A percentile compares a stretch with the other conserved stretches of the same genome.
Evolutionary conservation across 2,113 vertebrate genomes (phyloP).

Genomic region (Herpetotheres cachinnans): DNA sequence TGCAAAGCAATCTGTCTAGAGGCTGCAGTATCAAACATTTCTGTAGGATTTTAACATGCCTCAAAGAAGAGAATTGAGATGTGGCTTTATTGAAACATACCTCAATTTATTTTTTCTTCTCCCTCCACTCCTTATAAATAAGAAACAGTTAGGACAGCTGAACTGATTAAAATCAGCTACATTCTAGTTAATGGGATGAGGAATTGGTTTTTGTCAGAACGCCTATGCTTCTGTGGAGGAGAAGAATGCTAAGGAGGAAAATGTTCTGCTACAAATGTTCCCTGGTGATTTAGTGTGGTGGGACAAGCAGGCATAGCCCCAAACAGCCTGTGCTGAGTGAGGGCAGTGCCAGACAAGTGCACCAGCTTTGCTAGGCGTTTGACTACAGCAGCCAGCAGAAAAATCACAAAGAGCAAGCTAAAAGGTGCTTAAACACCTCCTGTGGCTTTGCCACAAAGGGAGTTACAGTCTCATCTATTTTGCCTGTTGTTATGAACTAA

Average conservation of each 20-base stretch:
- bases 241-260: background rate
- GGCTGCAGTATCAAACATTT: fast-evolving
- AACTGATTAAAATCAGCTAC: background rate
- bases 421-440: background rate
- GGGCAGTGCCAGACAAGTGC: background rate
- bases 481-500: background rate
- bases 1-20: background rate
- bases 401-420: background rate
- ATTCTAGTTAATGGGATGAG: background rate
- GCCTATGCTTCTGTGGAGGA: background rate
- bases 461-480: background rate
- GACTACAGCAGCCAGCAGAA: background rate
- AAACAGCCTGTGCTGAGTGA: background rate
- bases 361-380: background rate
- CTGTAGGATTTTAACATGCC: background rate
- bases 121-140: background rate
- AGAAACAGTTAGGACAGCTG: background rate
- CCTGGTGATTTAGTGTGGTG: background rate
- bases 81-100: background rate
- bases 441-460: background rate
- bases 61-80: background rate
- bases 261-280: background rate
- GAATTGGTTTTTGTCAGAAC: background rate
- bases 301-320: background rate
- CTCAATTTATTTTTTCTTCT: background rate